Conservation (phyloP, 2,797 vertebrate genomes). For the Betta splendens region DNA sequence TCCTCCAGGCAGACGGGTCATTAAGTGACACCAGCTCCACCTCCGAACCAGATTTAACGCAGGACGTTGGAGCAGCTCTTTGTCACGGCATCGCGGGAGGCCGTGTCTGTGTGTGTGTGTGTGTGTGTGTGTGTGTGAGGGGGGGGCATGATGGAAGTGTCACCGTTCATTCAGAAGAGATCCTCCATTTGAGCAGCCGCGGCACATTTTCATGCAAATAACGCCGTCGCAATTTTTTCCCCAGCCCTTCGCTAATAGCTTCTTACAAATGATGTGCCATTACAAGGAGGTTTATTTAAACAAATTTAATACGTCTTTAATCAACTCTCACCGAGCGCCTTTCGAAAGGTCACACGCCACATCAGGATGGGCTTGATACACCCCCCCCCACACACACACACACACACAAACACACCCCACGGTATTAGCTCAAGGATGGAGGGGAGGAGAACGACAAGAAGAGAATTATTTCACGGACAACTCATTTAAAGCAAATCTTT, state of each 20-base stretch:
- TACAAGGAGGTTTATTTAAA: slow-evolving; percentile 99
- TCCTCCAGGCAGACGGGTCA: no score
- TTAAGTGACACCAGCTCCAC: slow-evolving; percentile 64
- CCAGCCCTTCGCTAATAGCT: slow-evolving; percentile 94
- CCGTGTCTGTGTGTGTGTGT: no score
- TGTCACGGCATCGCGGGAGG: slow-evolving; percentile 58
- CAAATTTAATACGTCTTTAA: slow-evolving; percentile 99
- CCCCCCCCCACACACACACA: slow-evolving; percentile 2
- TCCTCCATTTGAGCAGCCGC: slow-evolving; percentile 82
- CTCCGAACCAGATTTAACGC: slow-evolving; percentile 44
- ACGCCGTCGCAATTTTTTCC: slow-evolving; percentile 84
- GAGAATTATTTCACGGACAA: slow-evolving; percentile 97
- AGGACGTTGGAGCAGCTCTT: slow-evolving; percentile 82
- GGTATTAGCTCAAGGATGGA: slow-evolving; percentile 93
- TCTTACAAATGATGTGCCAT: slow-evolving; percentile 99
- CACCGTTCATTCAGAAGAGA: slow-evolving; percentile 88
- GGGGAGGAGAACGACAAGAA: slow-evolving; percentile 83
- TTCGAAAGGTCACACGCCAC: slow-evolving; percentile 99
- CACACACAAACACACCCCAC: slow-evolving; percentile 71
- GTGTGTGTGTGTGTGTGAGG: no score
- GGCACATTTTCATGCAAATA: slow-evolving; percentile 99
- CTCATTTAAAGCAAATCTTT: slow-evolving; percentile 99
- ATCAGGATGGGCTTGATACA: slow-evolving; percentile 86
- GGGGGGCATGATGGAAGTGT: no score
- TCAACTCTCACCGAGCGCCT: slow-evolving; percentile 91